Evolutionary conservation across 1,140 invertebrate species (phyloP).

Genomic region (Diuraphis noxia): DNA sequence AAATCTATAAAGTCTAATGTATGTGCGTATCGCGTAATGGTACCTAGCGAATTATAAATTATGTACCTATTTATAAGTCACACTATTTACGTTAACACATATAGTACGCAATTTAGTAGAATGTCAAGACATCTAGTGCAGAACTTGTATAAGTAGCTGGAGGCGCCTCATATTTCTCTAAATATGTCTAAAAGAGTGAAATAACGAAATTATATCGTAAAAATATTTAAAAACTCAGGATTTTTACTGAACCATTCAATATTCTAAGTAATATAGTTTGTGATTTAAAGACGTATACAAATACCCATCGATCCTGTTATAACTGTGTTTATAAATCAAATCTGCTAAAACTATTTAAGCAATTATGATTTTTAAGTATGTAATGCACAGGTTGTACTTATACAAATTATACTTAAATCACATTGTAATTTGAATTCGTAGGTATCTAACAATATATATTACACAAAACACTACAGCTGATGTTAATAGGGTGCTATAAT

Average conservation of each 20-base stretch:
- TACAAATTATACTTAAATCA: neutral
- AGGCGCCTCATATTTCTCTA: neutral
- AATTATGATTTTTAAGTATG: neutral
- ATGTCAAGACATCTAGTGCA: too few relatives aligned
- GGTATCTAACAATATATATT: neutral
- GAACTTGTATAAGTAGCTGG: too few relatives aligned
- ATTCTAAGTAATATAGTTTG: too few relatives aligned
- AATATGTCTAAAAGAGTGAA: too few relatives aligned
- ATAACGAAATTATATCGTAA: too few relatives aligned
- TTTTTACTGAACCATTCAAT: too few relatives aligned
- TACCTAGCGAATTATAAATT: neutral
- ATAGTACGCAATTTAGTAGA: too few relatives aligned
- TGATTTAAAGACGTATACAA: neutral
- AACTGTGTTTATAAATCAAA: neutral
- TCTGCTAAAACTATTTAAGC: neutral
- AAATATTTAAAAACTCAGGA: too few relatives aligned
- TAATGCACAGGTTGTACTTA: neutral
- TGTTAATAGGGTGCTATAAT: too few relatives aligned
- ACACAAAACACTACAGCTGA: neutral
- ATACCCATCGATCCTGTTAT: neutral
- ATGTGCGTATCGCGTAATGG: neutral
- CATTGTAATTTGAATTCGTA: neutral
- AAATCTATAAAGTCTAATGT: neutral
- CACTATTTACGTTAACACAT: too few relatives aligned
- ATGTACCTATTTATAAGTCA: neutral